Evolutionary conservation across 2,113 vertebrate genomes (phyloP).

Genomic region (Heteronetta atricapilla): DNA sequence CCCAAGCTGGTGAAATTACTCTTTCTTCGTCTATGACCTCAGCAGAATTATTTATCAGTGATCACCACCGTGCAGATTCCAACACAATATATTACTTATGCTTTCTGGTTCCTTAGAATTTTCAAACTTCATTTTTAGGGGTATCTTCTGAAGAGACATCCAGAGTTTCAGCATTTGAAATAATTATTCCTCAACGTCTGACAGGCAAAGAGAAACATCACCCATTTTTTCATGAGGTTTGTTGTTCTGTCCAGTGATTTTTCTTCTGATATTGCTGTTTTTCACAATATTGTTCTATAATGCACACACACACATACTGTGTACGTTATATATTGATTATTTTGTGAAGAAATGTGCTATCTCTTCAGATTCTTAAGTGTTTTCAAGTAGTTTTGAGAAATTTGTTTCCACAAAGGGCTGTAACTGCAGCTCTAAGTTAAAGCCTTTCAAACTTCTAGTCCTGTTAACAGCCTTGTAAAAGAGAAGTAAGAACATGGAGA

Average conservation of each 20-base stretch:
- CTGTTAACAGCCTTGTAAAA: not conserved
- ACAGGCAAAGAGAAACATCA: not conserved
- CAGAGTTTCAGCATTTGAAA: slow-evolving; percentile 42
- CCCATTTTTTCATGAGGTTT: slow-evolving; percentile 42
- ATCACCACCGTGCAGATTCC: not conserved
- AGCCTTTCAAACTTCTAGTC: not conserved
- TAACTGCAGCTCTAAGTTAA: not conserved
- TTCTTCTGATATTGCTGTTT: not conserved
- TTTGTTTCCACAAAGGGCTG: not conserved
- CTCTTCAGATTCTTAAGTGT: not conserved
- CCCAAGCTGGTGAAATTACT: not conserved
- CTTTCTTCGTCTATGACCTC: not conserved
- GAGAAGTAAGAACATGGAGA: not conserved
- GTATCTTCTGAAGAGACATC: not conserved
- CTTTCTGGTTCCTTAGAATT: not conserved
- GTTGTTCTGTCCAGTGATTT: not conserved
- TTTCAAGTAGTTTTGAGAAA: not conserved
- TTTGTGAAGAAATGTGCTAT: not conserved
- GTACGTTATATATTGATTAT: not conserved
- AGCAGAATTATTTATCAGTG: not conserved
- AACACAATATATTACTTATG: not conserved
- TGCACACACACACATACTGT: not conserved
- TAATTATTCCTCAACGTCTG: slow-evolving; percentile 41
- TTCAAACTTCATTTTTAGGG: slow-evolving; percentile 40
- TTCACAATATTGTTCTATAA: not conserved